A percentile compares a stretch with the other conserved stretches of the same genome.
These are phyloP conservation scores for Acrocephalus kingi DNA, from an alignment of 2,113 vertebrate species.

Conservation along the genomic window DNA sequence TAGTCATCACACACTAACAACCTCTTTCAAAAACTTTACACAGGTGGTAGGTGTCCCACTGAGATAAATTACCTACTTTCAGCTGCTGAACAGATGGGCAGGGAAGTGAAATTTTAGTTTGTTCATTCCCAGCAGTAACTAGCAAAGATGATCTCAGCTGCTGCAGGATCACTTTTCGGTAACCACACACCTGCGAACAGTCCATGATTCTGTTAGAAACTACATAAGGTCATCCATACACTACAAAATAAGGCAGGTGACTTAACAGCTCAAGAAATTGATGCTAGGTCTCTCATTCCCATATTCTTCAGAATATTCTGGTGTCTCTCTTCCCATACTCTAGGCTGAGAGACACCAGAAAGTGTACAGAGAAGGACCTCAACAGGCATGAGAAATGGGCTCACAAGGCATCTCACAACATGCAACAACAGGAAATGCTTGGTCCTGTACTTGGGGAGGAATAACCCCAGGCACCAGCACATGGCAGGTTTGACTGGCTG, in stretches of 20 bases:
- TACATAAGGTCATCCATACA: not conserved
- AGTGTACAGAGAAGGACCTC: not conserved
- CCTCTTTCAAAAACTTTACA: conserved; percentile 35
- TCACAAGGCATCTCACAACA: not conserved
- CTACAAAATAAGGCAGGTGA: not conserved
- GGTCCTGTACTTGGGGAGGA: not conserved
- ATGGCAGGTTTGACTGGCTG: not conserved
- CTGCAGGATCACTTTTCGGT: conserved; percentile 39
- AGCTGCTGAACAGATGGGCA: conserved; percentile 51
- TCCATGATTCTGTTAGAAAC: conserved; percentile 12
- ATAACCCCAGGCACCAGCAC: not conserved
- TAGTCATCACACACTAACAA: not conserved
- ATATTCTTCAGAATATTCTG: not conserved
- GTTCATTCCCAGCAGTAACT: conserved; percentile 50
- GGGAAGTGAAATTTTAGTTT: conserved; percentile 49
- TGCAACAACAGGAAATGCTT: not conserved
- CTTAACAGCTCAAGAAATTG: not conserved
- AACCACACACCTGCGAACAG: conserved; percentile 22
- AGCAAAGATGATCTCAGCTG: conserved; percentile 38
- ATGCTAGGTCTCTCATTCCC: not conserved
- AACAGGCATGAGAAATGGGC: not conserved
- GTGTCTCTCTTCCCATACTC: no score
- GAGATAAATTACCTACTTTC: conserved; percentile 43
- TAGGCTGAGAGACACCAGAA: not conserved
- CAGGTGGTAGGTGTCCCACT: conserved; percentile 27